Base-by-base conservation (phyloP, 2,797 vertebrate species). In the Schizothorax lantsangensis region DNA sequence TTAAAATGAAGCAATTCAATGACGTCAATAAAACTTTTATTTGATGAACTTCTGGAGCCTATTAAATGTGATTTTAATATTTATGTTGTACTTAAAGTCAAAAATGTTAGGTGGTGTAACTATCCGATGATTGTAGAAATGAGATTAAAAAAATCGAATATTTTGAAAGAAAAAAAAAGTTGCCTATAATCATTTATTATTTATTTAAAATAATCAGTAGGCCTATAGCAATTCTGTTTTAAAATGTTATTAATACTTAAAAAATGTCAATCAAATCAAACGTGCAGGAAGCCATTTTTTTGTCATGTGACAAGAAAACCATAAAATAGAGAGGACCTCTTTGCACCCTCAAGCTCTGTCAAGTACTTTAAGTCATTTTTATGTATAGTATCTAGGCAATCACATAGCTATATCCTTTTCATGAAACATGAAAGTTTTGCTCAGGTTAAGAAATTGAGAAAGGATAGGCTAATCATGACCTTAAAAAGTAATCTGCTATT, bases 241-340 rank as follows among this genome's bases (percentile, higher is more conserved):
- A 0, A 43, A 40, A 79, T 26, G 7, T 59, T 59, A 5, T 79
- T 59, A 78, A 59, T 38, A 59, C 3, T n/a, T 15, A 5, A 40
- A 23, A 59, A 26, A 64, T 43, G 23, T 40, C 15, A 2, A 79
- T 79, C 4, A 40, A 45, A 30, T 57, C 23, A 17, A 30, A 64
- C 15, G 5, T 30, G 23, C 57, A 45, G 7, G 14, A 64, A 64
- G 57, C 23, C 57, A 45, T 43, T 43, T 79, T 74, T 57, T 62
- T 79, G 36, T 79, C 54, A 43, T 79, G 38, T 62, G 77, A 62
- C 23, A 19, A 62, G n/a, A 79, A 62, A 62, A 15, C 52, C 33
- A 57, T 40, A 57, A 77, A 77, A 36, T 14, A 36, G 15, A 52
- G 30, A 75, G 10, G 73, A 54, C 17, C 30, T 23, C 21, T 38